These are phyloP conservation scores for Merluccius polli DNA, from an alignment of 2,797 vertebrate genomes.

Conservation along the genomic window DNA sequence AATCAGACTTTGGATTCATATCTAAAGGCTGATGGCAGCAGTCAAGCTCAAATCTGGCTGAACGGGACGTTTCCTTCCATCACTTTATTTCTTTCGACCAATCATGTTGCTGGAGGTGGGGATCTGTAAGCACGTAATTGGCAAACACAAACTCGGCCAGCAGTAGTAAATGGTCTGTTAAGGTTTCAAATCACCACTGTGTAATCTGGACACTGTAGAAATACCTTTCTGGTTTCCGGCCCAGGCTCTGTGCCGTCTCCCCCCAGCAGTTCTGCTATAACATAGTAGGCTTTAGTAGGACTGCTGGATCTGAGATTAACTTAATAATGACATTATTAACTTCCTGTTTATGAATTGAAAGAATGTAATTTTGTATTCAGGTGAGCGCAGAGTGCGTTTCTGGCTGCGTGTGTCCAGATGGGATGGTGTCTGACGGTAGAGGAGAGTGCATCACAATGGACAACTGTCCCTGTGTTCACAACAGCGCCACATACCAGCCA, in stretches of 20 bases:
- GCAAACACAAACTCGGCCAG: no score
- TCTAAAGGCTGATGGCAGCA: background rate
- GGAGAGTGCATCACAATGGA: slow-evolving; percentile 76
- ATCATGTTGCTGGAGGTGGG: no score
- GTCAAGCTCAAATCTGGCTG: no score
- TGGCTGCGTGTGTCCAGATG: slow-evolving; percentile 78
- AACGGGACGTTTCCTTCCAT: no score
- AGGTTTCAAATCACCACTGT: no score
- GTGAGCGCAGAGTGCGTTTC: slow-evolving; percentile 75
- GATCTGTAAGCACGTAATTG: no score
- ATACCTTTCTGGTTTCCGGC: no score
- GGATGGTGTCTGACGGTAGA: slow-evolving; percentile 70
- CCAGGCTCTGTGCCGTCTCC: background rate
- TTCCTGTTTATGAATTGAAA: background rate
- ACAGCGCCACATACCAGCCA: slow-evolving; percentile 66
- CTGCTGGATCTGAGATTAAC: background rate
- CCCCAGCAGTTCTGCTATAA: background rate
- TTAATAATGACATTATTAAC: background rate
- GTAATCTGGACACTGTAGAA: no score
- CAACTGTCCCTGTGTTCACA: slow-evolving; percentile 58
- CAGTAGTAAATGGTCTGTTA: no score
- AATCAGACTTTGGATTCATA: background rate
- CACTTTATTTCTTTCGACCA: no score
- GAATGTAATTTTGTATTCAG: slow-evolving; percentile 50
- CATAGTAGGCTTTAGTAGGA: no score